Evolutionary conservation across 2,888 invertebrate species (phyloP).

Genomic region (Lepidocyrtoides sp.): DNA sequence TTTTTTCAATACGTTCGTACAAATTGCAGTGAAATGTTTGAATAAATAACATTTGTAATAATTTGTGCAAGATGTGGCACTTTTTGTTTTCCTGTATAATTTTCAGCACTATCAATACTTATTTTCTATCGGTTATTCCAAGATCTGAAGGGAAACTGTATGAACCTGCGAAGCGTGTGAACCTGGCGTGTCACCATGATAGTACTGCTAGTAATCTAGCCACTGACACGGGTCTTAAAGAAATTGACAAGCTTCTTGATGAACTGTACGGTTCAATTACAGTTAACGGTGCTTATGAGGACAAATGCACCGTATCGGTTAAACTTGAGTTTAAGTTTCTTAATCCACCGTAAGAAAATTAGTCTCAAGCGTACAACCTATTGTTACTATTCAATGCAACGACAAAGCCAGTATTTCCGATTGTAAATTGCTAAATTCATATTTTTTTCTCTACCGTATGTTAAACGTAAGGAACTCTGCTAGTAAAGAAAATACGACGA

Average conservation of each 20-base stretch:
- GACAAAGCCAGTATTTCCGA: too few relatives aligned
- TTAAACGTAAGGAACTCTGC: too few relatives aligned
- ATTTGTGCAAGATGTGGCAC: neutral
- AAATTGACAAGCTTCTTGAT: slow-evolving; percentile 21
- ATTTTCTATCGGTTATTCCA: too few relatives aligned
- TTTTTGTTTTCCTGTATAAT: neutral
- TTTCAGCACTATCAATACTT: too few relatives aligned
- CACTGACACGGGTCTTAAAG: neutral
- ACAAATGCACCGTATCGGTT: neutral
- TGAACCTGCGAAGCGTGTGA: neutral
- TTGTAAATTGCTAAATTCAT: too few relatives aligned
- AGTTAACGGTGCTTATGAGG: neutral
- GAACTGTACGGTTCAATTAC: neutral
- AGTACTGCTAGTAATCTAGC: neutral
- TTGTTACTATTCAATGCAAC: too few relatives aligned
- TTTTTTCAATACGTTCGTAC: too few relatives aligned
- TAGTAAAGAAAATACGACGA: too few relatives aligned
- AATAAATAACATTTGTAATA: too few relatives aligned
- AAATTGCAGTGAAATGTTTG: too few relatives aligned
- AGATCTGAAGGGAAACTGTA: neutral
- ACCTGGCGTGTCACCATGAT: neutral
- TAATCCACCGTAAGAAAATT: neutral
- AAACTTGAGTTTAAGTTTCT: neutral
- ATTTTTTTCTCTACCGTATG: too few relatives aligned
- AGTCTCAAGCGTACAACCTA: neutral